These are phyloP conservation scores for Drosophila borealis DNA, from an alignment of 2,888 invertebrate genomes.

Conservation along the genomic window DNA sequence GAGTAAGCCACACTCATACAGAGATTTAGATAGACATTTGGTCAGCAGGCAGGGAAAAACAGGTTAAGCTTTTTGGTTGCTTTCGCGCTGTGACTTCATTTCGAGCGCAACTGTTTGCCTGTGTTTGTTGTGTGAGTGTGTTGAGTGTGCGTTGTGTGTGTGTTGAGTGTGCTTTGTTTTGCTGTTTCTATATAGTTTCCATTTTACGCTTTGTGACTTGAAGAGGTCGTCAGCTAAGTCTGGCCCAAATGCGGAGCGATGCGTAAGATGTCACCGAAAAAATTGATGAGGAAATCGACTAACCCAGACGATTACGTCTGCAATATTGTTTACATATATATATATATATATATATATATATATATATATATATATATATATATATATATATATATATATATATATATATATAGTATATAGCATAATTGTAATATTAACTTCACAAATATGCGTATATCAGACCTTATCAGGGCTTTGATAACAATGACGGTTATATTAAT, in stretches of 20 bases:
- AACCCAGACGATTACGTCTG: slow-evolving; percentile 26
- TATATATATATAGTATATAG: background rate
- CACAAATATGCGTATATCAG: slow-evolving; percentile 25
- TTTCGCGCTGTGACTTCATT: slow-evolving; percentile 74
- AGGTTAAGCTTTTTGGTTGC: slow-evolving; percentile 72
- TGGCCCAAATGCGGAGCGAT: slow-evolving; percentile 64
- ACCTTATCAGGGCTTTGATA: slow-evolving; percentile 21
- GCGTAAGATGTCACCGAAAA: slow-evolving; percentile 59
- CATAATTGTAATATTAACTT: slow-evolving; percentile 7
- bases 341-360: background rate
- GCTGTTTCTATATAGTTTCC: slow-evolving; percentile 58
- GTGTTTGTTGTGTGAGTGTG: slow-evolving; percentile 26
- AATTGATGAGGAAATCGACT: slow-evolving; percentile 41
- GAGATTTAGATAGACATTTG: slow-evolving; percentile 31
- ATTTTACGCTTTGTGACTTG: slow-evolving; percentile 68
- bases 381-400: slow-evolving; percentile 1
- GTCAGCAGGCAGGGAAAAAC: slow-evolving; percentile 52
- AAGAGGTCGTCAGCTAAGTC: slow-evolving; percentile 64
- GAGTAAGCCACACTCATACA: slow-evolving; percentile 1
- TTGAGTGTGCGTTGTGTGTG: slow-evolving; percentile 9
- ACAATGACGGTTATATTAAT: slow-evolving; percentile 2
- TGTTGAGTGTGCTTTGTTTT: slow-evolving; percentile 6
- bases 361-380: slow-evolving; percentile 2
- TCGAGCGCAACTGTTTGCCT: slow-evolving; percentile 51
- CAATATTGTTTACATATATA: slow-evolving; percentile 6